A percentile compares a stretch with the other conserved stretches of the same genome.
phyloP scores from a whole-genome alignment of 1,140 invertebrate species.

The Magallana ariakensis region DNA sequence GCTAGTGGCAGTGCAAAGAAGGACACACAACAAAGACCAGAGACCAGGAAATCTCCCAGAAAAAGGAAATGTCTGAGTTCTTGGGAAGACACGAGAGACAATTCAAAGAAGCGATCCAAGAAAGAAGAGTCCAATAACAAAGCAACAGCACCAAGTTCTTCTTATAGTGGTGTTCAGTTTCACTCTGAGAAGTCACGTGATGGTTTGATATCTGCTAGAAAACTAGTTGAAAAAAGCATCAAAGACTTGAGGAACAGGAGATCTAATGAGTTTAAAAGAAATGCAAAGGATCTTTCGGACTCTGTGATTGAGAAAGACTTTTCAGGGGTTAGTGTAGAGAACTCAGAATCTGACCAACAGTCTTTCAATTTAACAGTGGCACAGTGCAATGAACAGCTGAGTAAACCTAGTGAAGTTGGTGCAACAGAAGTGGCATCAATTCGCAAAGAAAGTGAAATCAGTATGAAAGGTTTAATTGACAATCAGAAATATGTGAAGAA shows the following conservation, averaged over 20 bases:
- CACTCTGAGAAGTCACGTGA: slow-evolving; percentile 37
- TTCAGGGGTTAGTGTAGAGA: neutral
- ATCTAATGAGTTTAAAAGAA: slow-evolving; percentile 20
- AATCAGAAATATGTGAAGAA: neutral
- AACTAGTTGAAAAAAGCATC: slow-evolving; percentile 41
- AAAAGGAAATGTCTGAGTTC: slow-evolving; percentile 10
- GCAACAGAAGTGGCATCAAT: neutral
- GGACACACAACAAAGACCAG: neutral
- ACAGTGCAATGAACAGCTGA: neutral
- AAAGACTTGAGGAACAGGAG: slow-evolving; percentile 14
- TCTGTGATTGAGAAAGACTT: slow-evolving; percentile 24
- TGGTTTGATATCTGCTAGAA: slow-evolving; percentile 36
- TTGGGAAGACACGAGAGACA: neutral
- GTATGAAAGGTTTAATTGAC: slow-evolving; percentile 11
- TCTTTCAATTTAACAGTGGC: neutral
- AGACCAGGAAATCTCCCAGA: neutral
- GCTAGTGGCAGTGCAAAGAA: neutral
- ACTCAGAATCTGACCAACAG: neutral
- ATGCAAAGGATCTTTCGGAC: neutral
- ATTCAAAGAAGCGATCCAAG: neutral
- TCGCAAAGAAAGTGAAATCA: neutral
- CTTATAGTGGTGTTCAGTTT: neutral
- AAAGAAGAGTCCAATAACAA: neutral
- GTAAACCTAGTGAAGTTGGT: neutral
- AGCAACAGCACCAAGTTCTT: neutral